Evolutionary conservation across 2,888 invertebrate species (phyloP), one percentile per base, ranked within the genome.

Genomic region (Leucophora obtusa): DNA sequence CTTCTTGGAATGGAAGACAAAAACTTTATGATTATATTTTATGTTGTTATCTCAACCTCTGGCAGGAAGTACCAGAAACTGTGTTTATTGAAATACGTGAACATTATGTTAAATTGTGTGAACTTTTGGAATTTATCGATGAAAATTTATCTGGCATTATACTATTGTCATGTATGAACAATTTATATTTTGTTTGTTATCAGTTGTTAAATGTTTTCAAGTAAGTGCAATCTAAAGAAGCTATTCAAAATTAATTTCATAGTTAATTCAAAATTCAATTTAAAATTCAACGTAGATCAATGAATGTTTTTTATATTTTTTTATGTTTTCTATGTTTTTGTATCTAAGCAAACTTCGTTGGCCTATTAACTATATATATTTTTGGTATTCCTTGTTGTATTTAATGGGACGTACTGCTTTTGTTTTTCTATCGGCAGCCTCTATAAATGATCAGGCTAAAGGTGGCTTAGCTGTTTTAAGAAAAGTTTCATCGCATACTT

Each of bases 161-260:
- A n/a, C 87, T 95, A 0, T 87, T 95, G 9, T 94, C 94, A 0
- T 94, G 94, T 84, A 90, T 92, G 18, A 94, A 93, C 83, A 94
- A 95, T 87, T 91, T 95, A 54, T 95, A 94, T 87, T 95, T 95
- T 86, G 94, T 95, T 79, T 95, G 95, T 85, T 91, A 93, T 71
- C 95, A 95, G 85, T 90, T 95, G 35, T 93, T 94, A 82, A 92
- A 94, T 85, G 85, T 89, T 60, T 90, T 90, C 82, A 89, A 89
- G 90, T 90, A 75, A 87, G 87, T 85, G 7, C 6, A 28, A 6
- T 6, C 28, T 28, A 7, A 47, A 47, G 11, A 2, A 38, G 4
- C 21, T 21, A n/a, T n/a, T n/a, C n/a, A n/a, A n/a, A n/a, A n/a
- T n/a, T n/a, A n/a, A n/a, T n/a, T n/a, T n/a, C n/a, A 24, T 3